Conservation (phyloP, 2,113 vertebrate genomes). For the Clarias macrocephalus region DNA sequence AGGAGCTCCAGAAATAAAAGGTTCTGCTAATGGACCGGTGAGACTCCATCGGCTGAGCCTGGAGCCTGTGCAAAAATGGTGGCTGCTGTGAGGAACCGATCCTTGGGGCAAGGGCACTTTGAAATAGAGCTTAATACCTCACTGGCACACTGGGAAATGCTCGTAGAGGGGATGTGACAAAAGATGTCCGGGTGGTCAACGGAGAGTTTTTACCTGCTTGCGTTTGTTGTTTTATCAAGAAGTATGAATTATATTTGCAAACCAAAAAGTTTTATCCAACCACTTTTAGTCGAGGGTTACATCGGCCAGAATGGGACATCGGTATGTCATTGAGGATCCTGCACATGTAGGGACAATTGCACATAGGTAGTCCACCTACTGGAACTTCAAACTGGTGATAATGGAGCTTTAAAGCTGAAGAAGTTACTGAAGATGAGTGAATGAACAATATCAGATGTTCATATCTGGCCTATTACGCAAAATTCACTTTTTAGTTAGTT, state of each 20-base stretch:
- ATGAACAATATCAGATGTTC: background rate
- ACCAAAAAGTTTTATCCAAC: background rate
- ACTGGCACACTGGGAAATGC: slow-evolving; percentile 2
- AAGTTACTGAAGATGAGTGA: background rate
- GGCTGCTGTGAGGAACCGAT: slow-evolving; percentile 33
- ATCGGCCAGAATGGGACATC: background rate
- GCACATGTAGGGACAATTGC: background rate
- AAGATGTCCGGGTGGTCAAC: background rate
- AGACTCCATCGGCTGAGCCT: slow-evolving; percentile 20
- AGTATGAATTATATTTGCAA: background rate
- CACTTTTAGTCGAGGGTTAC: background rate
- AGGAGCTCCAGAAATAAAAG: slow-evolving; percentile 42
- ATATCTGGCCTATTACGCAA: no score
- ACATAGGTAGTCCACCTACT: background rate
- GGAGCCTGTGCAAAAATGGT: slow-evolving; percentile 22
- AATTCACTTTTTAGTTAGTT: no score
- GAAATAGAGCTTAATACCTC: slow-evolving; percentile 38
- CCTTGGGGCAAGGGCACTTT: slow-evolving; percentile 40
- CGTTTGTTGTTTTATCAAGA: background rate
- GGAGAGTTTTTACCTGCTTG: background rate
- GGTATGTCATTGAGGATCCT: background rate
- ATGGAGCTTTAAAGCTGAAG: background rate
- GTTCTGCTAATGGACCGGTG: slow-evolving; percentile 28
- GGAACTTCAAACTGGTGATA: background rate
- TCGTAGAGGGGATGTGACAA: background rate